Evolutionary conservation across 1,140 invertebrate genomes (phyloP).

Genomic region (Myzus persicae): DNA sequence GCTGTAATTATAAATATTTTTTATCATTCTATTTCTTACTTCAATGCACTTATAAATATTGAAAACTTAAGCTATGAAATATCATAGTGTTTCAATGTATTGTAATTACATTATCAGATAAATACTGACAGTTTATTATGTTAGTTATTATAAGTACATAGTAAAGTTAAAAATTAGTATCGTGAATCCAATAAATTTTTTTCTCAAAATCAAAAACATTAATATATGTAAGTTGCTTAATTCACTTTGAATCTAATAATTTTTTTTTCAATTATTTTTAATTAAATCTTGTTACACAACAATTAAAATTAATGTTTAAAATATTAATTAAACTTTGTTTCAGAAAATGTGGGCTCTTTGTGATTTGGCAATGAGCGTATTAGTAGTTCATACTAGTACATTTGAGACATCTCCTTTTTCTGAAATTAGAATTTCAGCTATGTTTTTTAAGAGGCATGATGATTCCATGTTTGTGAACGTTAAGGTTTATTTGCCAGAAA

Average conservation of each 20-base stretch:
- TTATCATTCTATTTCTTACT: not conserved
- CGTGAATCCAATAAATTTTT: too few relatives aligned
- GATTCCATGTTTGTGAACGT: conserved; percentile 75
- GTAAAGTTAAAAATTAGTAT: too few relatives aligned
- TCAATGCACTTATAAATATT: not conserved
- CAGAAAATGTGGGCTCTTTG: conserved; percentile 96
- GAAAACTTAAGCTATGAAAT: too few relatives aligned
- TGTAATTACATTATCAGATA: too few relatives aligned
- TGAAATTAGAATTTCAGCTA: conserved; percentile 83
- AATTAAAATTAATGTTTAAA: not conserved
- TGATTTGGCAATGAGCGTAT: conserved; percentile 89
- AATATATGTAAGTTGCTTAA: too few relatives aligned
- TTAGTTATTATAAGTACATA: too few relatives aligned
- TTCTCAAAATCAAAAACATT: too few relatives aligned
- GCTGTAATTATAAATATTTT: conserved; percentile 70
- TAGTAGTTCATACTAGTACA: conserved; percentile 84
- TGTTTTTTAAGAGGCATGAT: conserved; percentile 81
- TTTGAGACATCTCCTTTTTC: conserved; percentile 88
- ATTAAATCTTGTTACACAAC: not conserved
- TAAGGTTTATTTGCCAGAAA: conserved; percentile 68
- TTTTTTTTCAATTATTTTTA: not conserved
- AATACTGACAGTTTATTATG: too few relatives aligned
- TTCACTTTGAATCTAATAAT: not conserved
- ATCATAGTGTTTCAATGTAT: too few relatives aligned
- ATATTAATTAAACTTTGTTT: conserved; percentile 61